Evolutionary conservation across 1,140 invertebrate species (phyloP), one percentile per base, ranked within the genome.

Genomic region (Plodia interpunctella): DNA sequence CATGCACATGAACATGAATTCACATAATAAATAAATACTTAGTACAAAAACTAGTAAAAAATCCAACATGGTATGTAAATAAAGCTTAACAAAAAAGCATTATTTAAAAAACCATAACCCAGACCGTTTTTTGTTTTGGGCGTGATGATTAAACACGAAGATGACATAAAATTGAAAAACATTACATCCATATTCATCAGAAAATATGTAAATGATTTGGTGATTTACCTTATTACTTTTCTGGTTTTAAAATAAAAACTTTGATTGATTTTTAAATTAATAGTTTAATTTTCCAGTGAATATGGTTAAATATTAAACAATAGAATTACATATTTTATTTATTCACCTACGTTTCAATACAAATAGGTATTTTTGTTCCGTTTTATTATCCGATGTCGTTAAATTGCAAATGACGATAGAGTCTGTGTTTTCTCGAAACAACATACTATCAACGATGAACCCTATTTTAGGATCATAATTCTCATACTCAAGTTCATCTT

Each of bases 401-500:
- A 53, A 53, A 53, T 53, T 53, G 51, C 51, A 53, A 53, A 53
- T 25, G 19, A 53, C 38, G 38, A 44, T 44, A 44, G 1, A 53
- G 21, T 52, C 18, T 21, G 20, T 20, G 19, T 18, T 53, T n/a
- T 25, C 51, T n/a, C 21, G 21, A 20, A 53, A 53, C 13, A 25
- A 53, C 51, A 25, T 25, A 53, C 51, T 87, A 75, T 78, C 77
- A 68, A 93, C 70, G 52, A 78, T 88, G 76, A 92, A 93, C 70
- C 93, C 93, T 69, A 91, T 68, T 81, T 90, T 92, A 17, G 92
- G 91, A 87, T 92, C 87, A 78, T 91, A 93, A n/a, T 76, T 81
- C 35, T 75, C 56, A 66, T 76, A 78, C 56, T 85, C 66, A 66
- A 70, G 80, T 44, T 75, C 56, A 66, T 76, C 77, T 57, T 84